A percentile compares a stretch with the other conserved stretches of the same genome.
These are phyloP conservation scores for Eupsilia transversa DNA, from an alignment of 2,888 invertebrate genomes.

Conservation along the genomic window DNA sequence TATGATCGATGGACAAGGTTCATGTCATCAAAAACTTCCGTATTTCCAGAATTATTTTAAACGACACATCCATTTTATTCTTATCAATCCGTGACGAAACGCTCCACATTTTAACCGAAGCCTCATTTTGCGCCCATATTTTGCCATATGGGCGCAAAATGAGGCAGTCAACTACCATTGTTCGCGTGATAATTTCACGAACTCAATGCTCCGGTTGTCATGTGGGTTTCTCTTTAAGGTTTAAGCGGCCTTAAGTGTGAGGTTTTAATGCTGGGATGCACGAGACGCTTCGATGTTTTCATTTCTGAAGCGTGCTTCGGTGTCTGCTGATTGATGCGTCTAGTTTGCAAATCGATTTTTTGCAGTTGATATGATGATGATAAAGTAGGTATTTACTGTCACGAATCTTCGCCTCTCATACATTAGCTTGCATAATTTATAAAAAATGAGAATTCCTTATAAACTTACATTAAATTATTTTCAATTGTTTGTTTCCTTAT, in stretches of 20 bases:
- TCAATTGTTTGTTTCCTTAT: conserved; percentile 24
- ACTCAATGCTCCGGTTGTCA: conserved; percentile 71
- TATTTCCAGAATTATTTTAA: neutral
- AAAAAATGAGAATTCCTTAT: neutral
- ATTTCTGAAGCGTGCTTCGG: neutral
- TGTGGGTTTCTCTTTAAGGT: conserved; percentile 55
- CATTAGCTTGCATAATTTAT: neutral
- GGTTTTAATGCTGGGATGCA: conserved; percentile 46
- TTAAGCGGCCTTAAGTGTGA: conserved; percentile 43
- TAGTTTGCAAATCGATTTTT: neutral
- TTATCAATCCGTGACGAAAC: conserved; percentile 35
- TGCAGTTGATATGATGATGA: no score
- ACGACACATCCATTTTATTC: neutral
- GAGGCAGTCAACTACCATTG: conserved; percentile 54
- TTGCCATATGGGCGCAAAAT: no score
- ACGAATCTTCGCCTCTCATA: neutral
- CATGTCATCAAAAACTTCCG: neutral
- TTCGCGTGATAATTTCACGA: conserved; percentile 57
- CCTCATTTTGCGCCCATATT: conserved; percentile 37
- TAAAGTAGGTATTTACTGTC: neutral
- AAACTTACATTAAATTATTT: neutral
- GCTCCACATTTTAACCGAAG: conserved; percentile 31
- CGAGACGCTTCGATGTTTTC: conserved; percentile 16
- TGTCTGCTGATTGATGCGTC: neutral
- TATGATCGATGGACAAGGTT: no score